Evolutionary conservation across 2,113 vertebrate genomes (phyloP).

Genomic region (Megaceryle maxima): DNA sequence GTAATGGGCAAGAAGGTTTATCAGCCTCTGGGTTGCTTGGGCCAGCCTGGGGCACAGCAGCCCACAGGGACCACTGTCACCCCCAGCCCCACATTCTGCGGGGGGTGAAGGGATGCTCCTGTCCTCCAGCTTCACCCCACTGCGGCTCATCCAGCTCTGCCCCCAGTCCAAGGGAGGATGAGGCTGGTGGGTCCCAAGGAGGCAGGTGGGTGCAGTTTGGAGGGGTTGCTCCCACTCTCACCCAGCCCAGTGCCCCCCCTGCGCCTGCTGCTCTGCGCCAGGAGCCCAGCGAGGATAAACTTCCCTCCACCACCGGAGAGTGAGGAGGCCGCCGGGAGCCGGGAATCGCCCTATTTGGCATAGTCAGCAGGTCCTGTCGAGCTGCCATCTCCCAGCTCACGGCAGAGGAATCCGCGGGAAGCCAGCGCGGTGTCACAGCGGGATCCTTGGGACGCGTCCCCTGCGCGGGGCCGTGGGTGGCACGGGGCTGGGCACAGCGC

Average conservation of each 20-base stretch:
- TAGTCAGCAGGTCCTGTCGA: background rate
- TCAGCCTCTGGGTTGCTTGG: background rate
- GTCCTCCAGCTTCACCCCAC: background rate
- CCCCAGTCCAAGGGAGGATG: background rate
- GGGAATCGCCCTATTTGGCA: background rate
- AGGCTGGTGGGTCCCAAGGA: accelerated
- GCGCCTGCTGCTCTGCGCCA: no score
- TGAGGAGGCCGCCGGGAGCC: background rate
- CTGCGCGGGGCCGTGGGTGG: background rate
- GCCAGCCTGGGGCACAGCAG: no score
- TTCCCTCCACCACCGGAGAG: accelerated
- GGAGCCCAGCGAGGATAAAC: background rate
- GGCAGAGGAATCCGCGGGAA: background rate
- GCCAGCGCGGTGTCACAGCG: background rate
- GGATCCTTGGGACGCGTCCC: background rate
- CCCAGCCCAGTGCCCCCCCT: no score
- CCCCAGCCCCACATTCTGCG: background rate
- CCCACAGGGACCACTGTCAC: no score
- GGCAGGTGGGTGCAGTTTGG: accelerated
- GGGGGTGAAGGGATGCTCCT: background rate
- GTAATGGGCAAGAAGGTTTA: no score
- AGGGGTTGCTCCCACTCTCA: background rate
- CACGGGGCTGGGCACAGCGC: no score
- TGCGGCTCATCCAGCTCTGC: background rate
- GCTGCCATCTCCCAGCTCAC: background rate